Base-by-base conservation (phyloP, 2,888 invertebrate genomes). In the Ormyrus rosae region DNA sequence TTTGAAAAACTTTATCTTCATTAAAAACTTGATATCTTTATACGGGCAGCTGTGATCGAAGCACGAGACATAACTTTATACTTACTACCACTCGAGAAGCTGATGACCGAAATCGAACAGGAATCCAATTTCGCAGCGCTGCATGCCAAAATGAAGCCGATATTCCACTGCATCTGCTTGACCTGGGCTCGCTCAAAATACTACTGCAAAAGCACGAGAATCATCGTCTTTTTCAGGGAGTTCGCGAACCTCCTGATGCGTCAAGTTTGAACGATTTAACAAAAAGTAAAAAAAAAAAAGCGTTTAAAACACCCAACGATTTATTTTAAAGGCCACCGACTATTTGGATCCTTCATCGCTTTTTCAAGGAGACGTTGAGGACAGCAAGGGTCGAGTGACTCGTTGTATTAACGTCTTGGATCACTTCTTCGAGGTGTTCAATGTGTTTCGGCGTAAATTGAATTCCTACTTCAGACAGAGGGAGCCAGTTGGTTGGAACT, bases 311-410 rank as follows among this genome's bases (percentile, higher is more conserved):
- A 34, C 19, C 56, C 72, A 78, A 56, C 55, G 63, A 11, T 55
- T 76, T 13, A 63, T 78, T n/a, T 73, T 56, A 56, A 9, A 93
- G 91, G 94, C 94, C 34, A 93, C 93, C 0, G 93, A 93, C 83
- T 94, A 94, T 84, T 91, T 97, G 77, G 97, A 97, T 88, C 96
- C 97, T 0, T 91, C 92, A 13, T 94, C 95, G 0, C 93, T 98
- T 83, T 97, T 98, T 90, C 96, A 97, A 92, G 96, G 96, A 0
- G 98, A 98, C 83, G 92, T 95, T 0, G 95, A 96, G 83, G 96
- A 97, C 85, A 94, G 94, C 64, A 90, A 94, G 11, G 86, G 92
- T 6, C 95, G 94, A 88, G 91, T 96, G 3, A 91, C 89, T 13
- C 91, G 91, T 51, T 93, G 92, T 3, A 88, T 93, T 34, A 85